These are phyloP conservation scores for Macrotus californicus DNA, from an alignment of 2,113 vertebrate species.

Conservation along the genomic window DNA sequence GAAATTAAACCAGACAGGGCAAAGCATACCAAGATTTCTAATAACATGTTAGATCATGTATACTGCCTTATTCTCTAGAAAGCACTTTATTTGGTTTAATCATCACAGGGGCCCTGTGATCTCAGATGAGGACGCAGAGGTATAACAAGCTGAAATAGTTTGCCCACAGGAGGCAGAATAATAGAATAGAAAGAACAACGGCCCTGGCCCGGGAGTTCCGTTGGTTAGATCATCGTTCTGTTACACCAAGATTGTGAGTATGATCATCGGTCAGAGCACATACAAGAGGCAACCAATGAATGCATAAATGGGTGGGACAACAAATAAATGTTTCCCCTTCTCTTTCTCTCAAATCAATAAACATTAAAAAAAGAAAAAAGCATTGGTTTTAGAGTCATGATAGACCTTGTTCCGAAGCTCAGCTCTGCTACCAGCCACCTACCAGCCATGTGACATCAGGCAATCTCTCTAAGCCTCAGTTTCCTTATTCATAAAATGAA, in stretches of 20 bases:
- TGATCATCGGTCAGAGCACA: too few species aligned
- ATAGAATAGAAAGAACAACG: not conserved
- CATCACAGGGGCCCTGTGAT: not conserved
- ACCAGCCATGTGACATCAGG: not conserved
- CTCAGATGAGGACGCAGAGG: not conserved
- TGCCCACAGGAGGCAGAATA: not conserved
- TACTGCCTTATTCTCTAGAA: not conserved
- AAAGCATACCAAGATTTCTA: not conserved
- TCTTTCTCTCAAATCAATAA: too few species aligned
- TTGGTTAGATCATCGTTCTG: too few species aligned
- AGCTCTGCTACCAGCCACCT: not conserved
- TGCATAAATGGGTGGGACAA: too few species aligned
- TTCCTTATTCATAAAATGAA: not conserved
- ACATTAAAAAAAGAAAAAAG: not conserved
- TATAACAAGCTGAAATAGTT: not conserved
- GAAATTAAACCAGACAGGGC: not conserved
- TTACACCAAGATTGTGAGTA: too few species aligned
- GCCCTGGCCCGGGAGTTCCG: too few species aligned
- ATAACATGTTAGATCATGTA: not conserved
- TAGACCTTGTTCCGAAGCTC: not conserved
- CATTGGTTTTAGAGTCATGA: not conserved
- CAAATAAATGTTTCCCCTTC: too few species aligned
- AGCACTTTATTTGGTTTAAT: not conserved
- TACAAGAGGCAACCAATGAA: too few species aligned
- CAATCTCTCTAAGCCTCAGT: not conserved